These are phyloP conservation scores for Rhagologus leucostigma DNA, from an alignment of 2,113 vertebrate species.

Conservation along the genomic window DNA sequence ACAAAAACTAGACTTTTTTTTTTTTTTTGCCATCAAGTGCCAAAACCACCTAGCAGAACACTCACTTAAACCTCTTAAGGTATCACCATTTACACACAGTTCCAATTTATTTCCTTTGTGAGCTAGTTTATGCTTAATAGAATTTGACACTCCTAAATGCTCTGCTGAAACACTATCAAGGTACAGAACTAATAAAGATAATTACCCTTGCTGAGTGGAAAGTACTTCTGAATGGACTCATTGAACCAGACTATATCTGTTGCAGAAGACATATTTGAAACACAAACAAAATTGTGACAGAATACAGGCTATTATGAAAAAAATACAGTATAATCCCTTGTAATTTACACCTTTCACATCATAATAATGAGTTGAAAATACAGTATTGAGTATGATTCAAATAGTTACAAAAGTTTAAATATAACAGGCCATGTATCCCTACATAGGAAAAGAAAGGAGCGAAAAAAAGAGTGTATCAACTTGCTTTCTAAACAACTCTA, in stretches of 20 bases:
- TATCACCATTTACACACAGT: not conserved
- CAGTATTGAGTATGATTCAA: not conserved
- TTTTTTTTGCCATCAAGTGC: not conserved
- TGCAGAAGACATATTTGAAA: not conserved
- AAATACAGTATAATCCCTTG: not conserved
- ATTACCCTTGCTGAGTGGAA: constrained; percentile 7
- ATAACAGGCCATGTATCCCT: not conserved
- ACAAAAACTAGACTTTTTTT: not conserved
- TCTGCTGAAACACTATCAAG: constrained; percentile 29
- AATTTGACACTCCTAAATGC: constrained; percentile 44
- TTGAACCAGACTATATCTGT: not conserved
- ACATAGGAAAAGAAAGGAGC: not conserved
- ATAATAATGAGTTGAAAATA: not conserved
- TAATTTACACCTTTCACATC: not conserved
- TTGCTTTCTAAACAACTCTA: not conserved
- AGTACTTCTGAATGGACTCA: constrained; percentile 1
- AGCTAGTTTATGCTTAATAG: constrained; percentile 26
- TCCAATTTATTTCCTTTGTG: constrained; percentile 21
- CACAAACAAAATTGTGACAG: not conserved
- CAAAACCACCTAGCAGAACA: not conserved
- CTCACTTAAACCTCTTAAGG: not conserved
- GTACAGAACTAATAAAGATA: constrained; percentile 33
- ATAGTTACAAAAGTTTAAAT: not conserved
- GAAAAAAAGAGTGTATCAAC: accelerated
- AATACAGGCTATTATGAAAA: not conserved